phyloP scores from a whole-genome alignment of 64 coral and sea anemone species.

The Hydrozoanthus tunicans region DNA sequence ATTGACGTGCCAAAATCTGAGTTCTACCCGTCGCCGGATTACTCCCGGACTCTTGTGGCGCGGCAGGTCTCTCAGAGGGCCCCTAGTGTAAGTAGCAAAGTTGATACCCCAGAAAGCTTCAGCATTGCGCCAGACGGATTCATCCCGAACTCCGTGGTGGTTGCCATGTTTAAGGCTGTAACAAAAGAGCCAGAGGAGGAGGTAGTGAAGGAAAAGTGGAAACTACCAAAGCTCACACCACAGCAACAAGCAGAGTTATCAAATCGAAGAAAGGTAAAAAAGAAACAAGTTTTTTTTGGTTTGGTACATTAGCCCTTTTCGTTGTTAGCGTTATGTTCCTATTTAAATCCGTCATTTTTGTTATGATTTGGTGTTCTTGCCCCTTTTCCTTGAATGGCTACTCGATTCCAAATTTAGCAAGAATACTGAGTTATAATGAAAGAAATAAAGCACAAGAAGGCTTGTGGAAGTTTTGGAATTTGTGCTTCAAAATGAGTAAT shows the following conservation, averaged over 20 bases:
- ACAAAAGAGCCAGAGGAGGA: constrained; percentile 62
- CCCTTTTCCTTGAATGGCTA: too few species aligned
- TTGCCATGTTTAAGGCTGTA: constrained; percentile 81
- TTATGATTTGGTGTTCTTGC: too few species aligned
- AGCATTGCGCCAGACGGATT: constrained; percentile 94
- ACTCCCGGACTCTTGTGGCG: constrained; percentile 66
- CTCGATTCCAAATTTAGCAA: too few species aligned
- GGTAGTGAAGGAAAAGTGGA: constrained; percentile 55
- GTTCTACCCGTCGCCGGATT: constrained; percentile 75
- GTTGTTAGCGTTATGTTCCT: not conserved
- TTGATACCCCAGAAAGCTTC: not conserved
- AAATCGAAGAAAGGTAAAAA: constrained; percentile 75
- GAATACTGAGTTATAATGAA: too few species aligned
- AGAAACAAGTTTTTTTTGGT: not conserved
- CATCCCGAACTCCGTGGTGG: constrained; percentile 96
- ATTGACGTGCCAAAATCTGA: constrained; percentile 77
- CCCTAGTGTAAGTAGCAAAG: not conserved
- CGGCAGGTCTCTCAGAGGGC: constrained; percentile 46
- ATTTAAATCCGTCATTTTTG: too few species aligned
- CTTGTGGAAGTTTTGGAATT: too few species aligned
- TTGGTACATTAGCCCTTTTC: not conserved
- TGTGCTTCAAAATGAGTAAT: too few species aligned
- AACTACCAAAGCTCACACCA: constrained; percentile 69
- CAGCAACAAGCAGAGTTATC: constrained; percentile 88
- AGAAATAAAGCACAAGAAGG: too few species aligned